Evolutionary conservation across 1,140 invertebrate genomes (phyloP).

Genomic region (Drosophila kurseongensis): DNA sequence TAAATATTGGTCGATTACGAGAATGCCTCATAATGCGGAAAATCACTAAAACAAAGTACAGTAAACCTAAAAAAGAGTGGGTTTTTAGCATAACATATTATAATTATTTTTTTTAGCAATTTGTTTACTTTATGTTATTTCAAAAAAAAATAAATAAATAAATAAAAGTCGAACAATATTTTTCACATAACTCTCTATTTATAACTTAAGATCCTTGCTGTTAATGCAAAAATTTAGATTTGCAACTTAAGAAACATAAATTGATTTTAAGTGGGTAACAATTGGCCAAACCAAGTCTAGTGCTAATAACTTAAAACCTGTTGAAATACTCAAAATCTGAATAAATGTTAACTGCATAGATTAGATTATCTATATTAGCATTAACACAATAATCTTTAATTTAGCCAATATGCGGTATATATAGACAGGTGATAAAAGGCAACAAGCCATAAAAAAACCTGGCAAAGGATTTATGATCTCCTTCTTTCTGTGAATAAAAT

Average conservation of each 20-base stretch:
- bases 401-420: background rate
- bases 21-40: background rate
- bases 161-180: no score
- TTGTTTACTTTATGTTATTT: no score
- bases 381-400: slow-evolving; percentile 1
- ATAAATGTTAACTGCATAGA: background rate
- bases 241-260: background rate
- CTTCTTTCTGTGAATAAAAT: slow-evolving; percentile 5
- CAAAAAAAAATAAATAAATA: no score
- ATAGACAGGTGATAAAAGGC: slow-evolving; percentile 5
- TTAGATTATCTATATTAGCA: background rate
- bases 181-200: no score
- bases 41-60: background rate
- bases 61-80: no score
- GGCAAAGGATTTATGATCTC: slow-evolving; percentile 4
- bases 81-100: no score
- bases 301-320: background rate
- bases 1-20: slow-evolving; percentile 6
- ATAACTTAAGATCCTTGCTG: no score
- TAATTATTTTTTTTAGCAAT: no score
- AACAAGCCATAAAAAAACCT: background rate
- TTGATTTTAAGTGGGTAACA: background rate
- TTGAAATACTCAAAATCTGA: background rate
- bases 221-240: background rate
- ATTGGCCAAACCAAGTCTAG: background rate